These are phyloP conservation scores for Zaprionus lachaisei DNA, from an alignment of 1,140 invertebrate genomes.

Conservation along the genomic window DNA sequence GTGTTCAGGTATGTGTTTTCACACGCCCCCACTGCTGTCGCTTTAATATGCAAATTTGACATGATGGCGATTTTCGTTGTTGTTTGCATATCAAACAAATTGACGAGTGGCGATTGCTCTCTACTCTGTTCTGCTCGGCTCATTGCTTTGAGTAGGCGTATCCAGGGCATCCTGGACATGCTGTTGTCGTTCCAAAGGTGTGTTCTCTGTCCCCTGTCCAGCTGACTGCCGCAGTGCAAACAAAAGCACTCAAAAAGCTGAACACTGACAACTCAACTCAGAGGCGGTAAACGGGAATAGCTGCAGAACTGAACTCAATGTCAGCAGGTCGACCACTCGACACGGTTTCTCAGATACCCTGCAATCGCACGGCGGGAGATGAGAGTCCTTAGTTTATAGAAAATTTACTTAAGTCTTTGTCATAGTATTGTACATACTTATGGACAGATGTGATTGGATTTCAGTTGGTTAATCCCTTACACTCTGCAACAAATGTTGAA, in stretches of 20 bases:
- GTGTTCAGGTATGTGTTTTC: constrained; percentile 6
- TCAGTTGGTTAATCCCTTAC: too few relatives aligned
- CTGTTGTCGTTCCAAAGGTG: not conserved
- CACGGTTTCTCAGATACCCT: constrained; percentile 28
- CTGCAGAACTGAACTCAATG: constrained; percentile 36
- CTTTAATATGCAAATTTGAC: constrained; percentile 51
- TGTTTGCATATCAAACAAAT: constrained; percentile 55
- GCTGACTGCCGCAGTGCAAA: constrained; percentile 18
- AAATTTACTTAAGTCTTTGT: not conserved
- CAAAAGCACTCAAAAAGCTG: constrained; percentile 43
- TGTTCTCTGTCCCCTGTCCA: not conserved
- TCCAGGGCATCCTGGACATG: constrained; percentile 15
- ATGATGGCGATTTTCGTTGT: constrained; percentile 34
- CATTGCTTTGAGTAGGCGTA: constrained; percentile 2
- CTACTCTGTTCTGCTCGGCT: not conserved
- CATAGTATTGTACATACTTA: too few relatives aligned
- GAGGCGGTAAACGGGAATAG: constrained; percentile 3
- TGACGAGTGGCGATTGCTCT: constrained; percentile 22
- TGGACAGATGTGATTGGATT: too few relatives aligned
- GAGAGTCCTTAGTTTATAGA: not conserved
- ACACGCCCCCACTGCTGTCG: constrained; percentile 13
- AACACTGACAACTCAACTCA: constrained; percentile 26
- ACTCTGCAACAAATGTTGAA: too few relatives aligned
- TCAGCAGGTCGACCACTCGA: constrained; percentile 38
- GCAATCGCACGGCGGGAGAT: not conserved